Conservation (phyloP, 2,888 invertebrate genomes). For the Pteria penguin region DNA sequence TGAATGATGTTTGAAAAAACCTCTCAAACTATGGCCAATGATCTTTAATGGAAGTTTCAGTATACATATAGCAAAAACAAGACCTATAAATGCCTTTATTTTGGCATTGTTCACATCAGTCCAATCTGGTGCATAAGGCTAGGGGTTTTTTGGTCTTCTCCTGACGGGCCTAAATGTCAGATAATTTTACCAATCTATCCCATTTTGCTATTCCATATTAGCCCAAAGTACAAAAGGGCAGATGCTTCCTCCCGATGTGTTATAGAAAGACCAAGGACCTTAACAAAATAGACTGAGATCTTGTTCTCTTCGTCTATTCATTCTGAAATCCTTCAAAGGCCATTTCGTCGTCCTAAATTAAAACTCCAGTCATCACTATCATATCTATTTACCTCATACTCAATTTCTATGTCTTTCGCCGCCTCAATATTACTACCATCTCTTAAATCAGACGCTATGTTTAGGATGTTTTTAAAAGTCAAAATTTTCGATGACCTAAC, state of each 20-base stretch:
- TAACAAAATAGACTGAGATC: not conserved
- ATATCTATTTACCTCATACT: not conserved
- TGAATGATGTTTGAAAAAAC: constrained; percentile 41
- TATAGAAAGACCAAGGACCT: not conserved
- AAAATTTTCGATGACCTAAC: not conserved
- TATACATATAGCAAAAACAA: constrained; percentile 38
- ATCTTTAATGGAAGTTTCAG: constrained; percentile 33
- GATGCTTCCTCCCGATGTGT: not conserved
- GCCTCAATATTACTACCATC: not conserved
- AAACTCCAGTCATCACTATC: not conserved
- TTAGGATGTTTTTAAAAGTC: not conserved
- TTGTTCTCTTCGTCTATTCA: not conserved
- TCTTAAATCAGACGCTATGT: not conserved
- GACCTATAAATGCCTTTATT: constrained; percentile 42
- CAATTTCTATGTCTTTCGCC: not conserved
- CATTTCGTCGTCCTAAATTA: not conserved
- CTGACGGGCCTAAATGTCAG: constrained; percentile 41
- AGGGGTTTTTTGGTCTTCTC: constrained; percentile 32
- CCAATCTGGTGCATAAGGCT: constrained; percentile 38
- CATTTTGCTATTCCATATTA: constrained; percentile 6
- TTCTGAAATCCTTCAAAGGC: not conserved
- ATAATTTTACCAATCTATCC: constrained; percentile 7
- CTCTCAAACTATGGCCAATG: constrained; percentile 38
- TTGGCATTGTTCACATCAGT: constrained; percentile 3
- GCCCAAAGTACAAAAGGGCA: not conserved